Conservation (phyloP, 2,888 invertebrate species). For the Carabus problematicus region DNA sequence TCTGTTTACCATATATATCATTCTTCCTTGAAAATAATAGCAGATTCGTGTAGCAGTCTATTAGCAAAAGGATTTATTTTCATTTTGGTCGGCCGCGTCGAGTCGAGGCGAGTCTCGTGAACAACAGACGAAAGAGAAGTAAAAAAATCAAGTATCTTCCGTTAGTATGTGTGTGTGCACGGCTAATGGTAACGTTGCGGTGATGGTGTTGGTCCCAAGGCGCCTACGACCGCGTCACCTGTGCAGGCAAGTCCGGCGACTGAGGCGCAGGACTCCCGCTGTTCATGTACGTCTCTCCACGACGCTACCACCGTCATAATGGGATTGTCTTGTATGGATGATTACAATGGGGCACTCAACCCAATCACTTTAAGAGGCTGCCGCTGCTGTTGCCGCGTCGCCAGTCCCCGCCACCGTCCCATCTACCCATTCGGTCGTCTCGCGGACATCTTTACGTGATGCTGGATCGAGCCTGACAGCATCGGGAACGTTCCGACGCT, state of each 20-base stretch:
- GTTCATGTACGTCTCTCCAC: constrained; percentile 41
- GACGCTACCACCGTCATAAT: constrained; percentile 56
- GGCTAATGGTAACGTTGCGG: constrained; percentile 44
- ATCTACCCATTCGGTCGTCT: background rate
- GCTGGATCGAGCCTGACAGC: constrained; percentile 43
- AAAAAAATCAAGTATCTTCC: constrained; percentile 51
- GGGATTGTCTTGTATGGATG: constrained; percentile 60
- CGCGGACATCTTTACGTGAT: constrained; percentile 43
- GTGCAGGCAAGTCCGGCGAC: constrained; percentile 55
- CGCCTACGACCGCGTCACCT: constrained; percentile 44
- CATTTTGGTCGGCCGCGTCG: constrained; percentile 55
- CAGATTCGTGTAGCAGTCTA: constrained; percentile 64
- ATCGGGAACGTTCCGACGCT: constrained; percentile 40
- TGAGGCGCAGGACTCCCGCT: constrained; percentile 48
- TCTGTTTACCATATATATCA: constrained; percentile 62
- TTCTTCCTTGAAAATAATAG: constrained; percentile 64
- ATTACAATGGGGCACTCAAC: constrained; percentile 58
- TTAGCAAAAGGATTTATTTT: constrained; percentile 65
- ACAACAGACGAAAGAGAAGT: constrained; percentile 42
- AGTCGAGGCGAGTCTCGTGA: constrained; percentile 24
- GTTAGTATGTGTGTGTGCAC: constrained; percentile 37
- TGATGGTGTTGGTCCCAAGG: constrained; percentile 7
- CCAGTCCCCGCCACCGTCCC: background rate
- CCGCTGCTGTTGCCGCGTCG: constrained; percentile 8
- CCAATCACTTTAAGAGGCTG: constrained; percentile 51